Base-by-base conservation (phyloP, 2,797 vertebrate genomes). In the Syncerus caffer region DNA sequence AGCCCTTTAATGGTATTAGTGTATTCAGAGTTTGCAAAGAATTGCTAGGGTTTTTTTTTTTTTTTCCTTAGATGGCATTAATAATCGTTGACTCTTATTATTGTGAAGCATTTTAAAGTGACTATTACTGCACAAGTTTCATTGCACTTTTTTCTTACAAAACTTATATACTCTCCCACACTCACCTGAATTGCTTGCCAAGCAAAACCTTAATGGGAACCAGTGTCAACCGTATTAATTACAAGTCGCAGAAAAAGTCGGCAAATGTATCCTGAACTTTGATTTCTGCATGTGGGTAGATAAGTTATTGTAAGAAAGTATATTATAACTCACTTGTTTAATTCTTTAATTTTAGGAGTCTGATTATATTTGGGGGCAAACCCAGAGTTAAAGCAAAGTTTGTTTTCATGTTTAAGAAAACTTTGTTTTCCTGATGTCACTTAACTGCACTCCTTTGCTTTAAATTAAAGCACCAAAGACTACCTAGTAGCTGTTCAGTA, bases 1-100 rank as follows among this genome's bases (percentile, higher is more conserved):
- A 9, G 51, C 47, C n/a, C 8, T 2, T 1, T 1, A 14, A 4
- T 0, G 11, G 27, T 19, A 0, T 4, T 14, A 17, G 2, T 11
- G 47, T 25, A 1, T 25, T 31, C 3, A 38, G 45, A 62, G 4
- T 89, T 85, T 29, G 53, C 19, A 31, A 25, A 74, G 23, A 53
- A 17, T 78, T 21, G 1, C 6, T 57, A 29, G 4, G 11, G 11
- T 8, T 47, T 51, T n/a, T 10, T 83, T 55, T 80, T 50, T n/a
- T 82, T 82, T 89, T 51, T 25, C 58, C 25, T 67, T 47, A 47
- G 45, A 23, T 19, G 16, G 31, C 51, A 4, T 84, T 42, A n/a
- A 42, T 38, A 38, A 42, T 25, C 17, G 64, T 79, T 21, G 34
- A 42, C 78, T 85, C 42, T 58, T 78, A 31, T 84, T 47, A 84